Evolutionary conservation across 2,113 vertebrate genomes (phyloP).

Genomic region (Prochilodus magdalenae): DNA sequence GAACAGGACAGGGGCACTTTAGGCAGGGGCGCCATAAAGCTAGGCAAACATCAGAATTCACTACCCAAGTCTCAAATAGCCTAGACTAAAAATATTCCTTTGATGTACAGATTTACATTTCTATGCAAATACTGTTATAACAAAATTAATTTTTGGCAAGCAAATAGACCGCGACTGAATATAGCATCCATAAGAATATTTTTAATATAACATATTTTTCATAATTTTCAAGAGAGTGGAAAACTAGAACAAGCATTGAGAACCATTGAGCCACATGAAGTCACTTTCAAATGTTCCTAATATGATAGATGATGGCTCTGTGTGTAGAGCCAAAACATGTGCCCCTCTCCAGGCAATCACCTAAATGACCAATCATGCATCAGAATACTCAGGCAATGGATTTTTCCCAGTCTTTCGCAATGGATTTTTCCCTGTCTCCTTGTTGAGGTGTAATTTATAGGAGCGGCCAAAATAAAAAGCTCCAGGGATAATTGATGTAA

Average conservation of each 20-base stretch:
- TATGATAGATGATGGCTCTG: slow-evolving; percentile 53
- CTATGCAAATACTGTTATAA: too few species aligned
- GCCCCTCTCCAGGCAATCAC: slow-evolving; percentile 51
- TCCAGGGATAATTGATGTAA: slow-evolving; percentile 39
- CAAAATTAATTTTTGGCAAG: too few species aligned
- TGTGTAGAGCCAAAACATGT: slow-evolving; percentile 51
- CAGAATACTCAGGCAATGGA: background rate
- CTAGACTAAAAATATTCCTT: too few species aligned
- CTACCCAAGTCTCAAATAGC: too few species aligned
- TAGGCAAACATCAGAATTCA: too few species aligned
- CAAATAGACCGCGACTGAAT: too few species aligned
- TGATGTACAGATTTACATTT: too few species aligned
- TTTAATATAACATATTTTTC: too few species aligned
- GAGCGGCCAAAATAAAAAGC: slow-evolving; percentile 31
- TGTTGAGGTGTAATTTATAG: slow-evolving; percentile 48
- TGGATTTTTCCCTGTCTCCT: slow-evolving; percentile 43
- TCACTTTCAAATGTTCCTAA: slow-evolving; percentile 49
- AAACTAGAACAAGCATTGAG: slow-evolving; percentile 21
- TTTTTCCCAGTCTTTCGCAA: slow-evolving; percentile 31
- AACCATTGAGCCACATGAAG: slow-evolving; percentile 35
- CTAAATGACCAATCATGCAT: slow-evolving; percentile 53
- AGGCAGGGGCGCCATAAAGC: too few species aligned
- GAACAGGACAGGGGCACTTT: too few species aligned
- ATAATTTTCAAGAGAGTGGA: too few species aligned
- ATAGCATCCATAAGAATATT: too few species aligned